phyloP scores from a whole-genome alignment of 2,888 invertebrate genomes.

The Acronicta alni region DNA sequence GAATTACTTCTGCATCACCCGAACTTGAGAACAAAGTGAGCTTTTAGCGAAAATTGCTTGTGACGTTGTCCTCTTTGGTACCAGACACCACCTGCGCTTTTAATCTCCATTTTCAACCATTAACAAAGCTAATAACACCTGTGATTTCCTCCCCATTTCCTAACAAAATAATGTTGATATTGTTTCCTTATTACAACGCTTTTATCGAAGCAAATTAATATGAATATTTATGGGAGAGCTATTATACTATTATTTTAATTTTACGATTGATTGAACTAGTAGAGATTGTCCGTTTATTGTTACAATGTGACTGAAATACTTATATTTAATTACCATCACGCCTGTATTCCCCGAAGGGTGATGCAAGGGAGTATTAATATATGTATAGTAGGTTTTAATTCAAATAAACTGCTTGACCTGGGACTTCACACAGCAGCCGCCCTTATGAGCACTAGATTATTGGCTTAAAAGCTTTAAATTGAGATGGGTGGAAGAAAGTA shows the following conservation, averaged over 20 bases:
- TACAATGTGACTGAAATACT: too few species aligned
- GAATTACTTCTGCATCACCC: constrained; percentile 18
- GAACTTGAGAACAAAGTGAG: constrained; percentile 4
- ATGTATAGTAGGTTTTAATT: too few species aligned
- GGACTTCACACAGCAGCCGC: too few species aligned
- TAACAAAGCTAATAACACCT: constrained; percentile 14
- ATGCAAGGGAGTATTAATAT: too few species aligned
- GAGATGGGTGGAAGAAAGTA: too few species aligned
- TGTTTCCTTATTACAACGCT: constrained; percentile 21
- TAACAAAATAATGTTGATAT: constrained; percentile 16
- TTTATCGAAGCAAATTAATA: constrained; percentile 2
- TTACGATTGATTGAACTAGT: constrained; percentile 14
- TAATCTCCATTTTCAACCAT: constrained; percentile 3
- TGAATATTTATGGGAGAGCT: constrained; percentile 15
- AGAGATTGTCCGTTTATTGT: constrained; percentile 7
- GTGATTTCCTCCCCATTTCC: constrained; percentile 16
- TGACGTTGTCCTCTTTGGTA: constrained; percentile 9
- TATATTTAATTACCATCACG: too few species aligned
- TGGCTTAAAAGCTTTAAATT: too few species aligned
- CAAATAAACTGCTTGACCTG: too few species aligned
- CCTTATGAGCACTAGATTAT: too few species aligned
- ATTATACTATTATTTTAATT: constrained; percentile 38
- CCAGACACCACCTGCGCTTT: constrained; percentile 25
- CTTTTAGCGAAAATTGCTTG: constrained; percentile 29
- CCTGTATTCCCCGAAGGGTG: too few species aligned